Conservation (phyloP, 2,797 vertebrate genomes). For the Thripadectes ignobilis region DNA sequence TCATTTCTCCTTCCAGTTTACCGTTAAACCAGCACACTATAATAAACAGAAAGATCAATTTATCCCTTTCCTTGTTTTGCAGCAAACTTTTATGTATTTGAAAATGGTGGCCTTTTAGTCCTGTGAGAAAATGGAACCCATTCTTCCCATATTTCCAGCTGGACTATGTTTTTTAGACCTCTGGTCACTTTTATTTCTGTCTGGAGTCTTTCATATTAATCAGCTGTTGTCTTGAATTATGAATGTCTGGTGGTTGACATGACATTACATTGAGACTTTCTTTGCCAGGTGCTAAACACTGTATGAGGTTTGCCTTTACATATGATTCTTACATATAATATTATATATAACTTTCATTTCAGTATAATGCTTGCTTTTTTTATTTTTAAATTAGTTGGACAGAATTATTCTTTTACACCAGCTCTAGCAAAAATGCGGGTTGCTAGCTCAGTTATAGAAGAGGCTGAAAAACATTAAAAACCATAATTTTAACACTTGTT, state of each 20-base stretch:
- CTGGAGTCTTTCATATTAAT: neutral
- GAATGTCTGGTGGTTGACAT: neutral
- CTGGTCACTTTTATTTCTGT: neutral
- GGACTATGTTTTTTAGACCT: neutral
- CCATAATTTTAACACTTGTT: neutral
- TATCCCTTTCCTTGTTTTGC: neutral
- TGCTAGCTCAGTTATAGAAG: neutral
- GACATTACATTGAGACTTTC: neutral
- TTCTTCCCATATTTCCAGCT: neutral
- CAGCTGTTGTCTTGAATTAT: accelerated
- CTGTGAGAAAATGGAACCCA: neutral
- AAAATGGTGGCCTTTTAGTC: neutral
- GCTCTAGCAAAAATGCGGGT: neutral
- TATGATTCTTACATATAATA: neutral
- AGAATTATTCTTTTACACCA: neutral
- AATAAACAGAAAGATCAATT: neutral
- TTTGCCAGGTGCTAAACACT: neutral
- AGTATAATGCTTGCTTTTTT: accelerated
- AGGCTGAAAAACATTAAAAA: neutral
- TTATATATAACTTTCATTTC: neutral
- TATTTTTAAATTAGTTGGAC: neutral
- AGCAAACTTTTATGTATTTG: neutral
- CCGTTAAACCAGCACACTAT: no score
- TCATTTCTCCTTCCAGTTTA: no score
- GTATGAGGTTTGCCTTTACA: neutral